Base-by-base conservation (phyloP, 2,113 vertebrate species). In the Oplegnathus fasciatus region DNA sequence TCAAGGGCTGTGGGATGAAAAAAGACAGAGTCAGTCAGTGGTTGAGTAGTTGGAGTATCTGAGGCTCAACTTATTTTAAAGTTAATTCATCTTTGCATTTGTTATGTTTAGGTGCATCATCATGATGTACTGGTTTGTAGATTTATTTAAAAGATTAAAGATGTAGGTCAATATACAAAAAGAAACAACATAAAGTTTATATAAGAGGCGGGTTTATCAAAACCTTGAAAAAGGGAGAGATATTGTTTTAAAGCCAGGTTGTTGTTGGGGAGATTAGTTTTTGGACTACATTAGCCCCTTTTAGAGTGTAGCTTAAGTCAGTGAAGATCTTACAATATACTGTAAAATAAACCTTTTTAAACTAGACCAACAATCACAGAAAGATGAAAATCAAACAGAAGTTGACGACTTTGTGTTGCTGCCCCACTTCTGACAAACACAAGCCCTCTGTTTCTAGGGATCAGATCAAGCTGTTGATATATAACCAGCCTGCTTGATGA, bases 1-100 rank as follows among this genome's bases (percentile, higher is more conserved):
- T 95, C 89, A 95, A 52, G 94, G 95, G 58, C 94, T 95, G 86
- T 42, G 77, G 82, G 69, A 60, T 34, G 2, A 76, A 86, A 72
- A 18, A 61, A 65, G 55, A 71, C 30, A 48, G 10, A 83, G 30
- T 26, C 11, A 15, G 75, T 86, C 34, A 79, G 55, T 52, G 42
- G 22, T 17, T 67, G 24, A 34, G 60, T 6, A 11, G 55, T 28
- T 37, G 37, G 34, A 18, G 22, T 26, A 52, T 42, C 18, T 42
- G 24, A 26, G n/a, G 15, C 17, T 58, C 17, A 42, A 17, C 3
- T 58, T 22, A 75, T 42, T 46, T 81, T 32, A 15, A 62, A 28
- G 30, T 40, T 67, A 15, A 58, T 82, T 73, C 1, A 60, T 58
- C 10, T 5, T n/a, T 52, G 62, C 26, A 46, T 20, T 5, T 62